Conservation (phyloP, 2,113 vertebrate genomes). For the Epinephelus moara region DNA sequence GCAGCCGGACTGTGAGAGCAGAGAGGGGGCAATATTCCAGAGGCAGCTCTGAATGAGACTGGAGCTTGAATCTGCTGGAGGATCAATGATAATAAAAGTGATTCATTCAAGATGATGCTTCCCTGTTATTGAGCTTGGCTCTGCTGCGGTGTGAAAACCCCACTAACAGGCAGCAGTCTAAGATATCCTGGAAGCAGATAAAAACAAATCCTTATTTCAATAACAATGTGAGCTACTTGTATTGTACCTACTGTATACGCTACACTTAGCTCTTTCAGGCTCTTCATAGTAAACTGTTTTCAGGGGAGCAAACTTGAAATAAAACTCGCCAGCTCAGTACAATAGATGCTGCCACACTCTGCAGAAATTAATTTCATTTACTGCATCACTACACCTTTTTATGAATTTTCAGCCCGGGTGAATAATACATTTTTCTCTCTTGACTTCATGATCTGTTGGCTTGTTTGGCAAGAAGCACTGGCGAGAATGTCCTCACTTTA, state of each 20-base stretch:
- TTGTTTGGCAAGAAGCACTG: constrained; percentile 58
- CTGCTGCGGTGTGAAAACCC: constrained; percentile 38
- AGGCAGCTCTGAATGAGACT: constrained; percentile 49
- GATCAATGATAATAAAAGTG: constrained; percentile 75
- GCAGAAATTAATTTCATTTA: constrained; percentile 56
- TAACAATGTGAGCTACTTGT: constrained; percentile 22
- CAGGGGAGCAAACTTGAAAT: constrained; percentile 23
- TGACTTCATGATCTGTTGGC: constrained; percentile 60
- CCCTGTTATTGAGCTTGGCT: constrained; percentile 57
- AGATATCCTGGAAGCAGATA: constrained; percentile 23
- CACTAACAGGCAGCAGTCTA: constrained; percentile 12
- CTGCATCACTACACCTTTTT: constrained; percentile 58
- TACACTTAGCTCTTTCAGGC: neutral
- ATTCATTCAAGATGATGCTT: constrained; percentile 65
- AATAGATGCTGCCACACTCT: constrained; percentile 28
- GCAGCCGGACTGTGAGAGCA: constrained; percentile 37
- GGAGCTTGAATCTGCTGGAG: constrained; percentile 54
- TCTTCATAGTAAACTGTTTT: constrained; percentile 25
- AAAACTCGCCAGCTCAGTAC: constrained; percentile 31
- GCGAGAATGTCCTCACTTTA: constrained; percentile 63
- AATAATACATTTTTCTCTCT: constrained; percentile 42
- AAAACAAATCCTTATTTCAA: constrained; percentile 48
- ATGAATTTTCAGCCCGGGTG: constrained; percentile 59
- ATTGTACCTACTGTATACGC: neutral
- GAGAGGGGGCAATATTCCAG: constrained; percentile 64